Evolutionary conservation across 2,888 invertebrate species (phyloP).

Genomic region (Keiferia lycopersicella): DNA sequence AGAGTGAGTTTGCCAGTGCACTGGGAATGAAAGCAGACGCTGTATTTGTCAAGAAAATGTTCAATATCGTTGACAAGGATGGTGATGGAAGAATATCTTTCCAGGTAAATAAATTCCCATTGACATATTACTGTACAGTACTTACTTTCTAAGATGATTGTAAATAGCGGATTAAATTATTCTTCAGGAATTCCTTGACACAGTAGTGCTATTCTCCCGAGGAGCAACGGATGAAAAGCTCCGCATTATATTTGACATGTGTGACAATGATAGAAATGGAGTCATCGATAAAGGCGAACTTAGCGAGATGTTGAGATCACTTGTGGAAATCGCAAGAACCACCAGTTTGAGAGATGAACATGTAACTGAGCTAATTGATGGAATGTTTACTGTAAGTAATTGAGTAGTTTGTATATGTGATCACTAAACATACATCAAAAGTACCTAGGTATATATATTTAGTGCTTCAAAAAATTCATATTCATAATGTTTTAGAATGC

Average conservation of each 20-base stretch:
- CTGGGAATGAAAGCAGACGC: constrained; percentile 97
- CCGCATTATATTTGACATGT: constrained; percentile 98
- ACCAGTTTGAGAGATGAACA: constrained; percentile 94
- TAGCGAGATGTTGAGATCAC: constrained; percentile 94
- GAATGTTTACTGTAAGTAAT: constrained; percentile 90
- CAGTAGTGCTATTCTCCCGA: constrained; percentile 94
- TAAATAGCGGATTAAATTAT: background rate
- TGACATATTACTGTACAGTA: background rate
- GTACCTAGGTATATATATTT: too few relatives aligned
- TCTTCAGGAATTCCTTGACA: constrained; percentile 93
- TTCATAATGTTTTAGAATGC: constrained; percentile 83
- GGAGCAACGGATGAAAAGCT: constrained; percentile 97
- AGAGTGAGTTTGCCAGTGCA: constrained; percentile 96
- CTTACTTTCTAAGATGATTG: background rate
- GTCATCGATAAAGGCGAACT: constrained; percentile 96
- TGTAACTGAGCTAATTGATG: constrained; percentile 95
- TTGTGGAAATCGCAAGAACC: constrained; percentile 96
- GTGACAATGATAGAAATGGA: constrained; percentile 96
- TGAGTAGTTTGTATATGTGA: background rate
- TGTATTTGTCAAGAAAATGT: constrained; percentile 98
- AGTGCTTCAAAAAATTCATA: background rate
- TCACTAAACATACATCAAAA: too few relatives aligned
- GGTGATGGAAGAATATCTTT: constrained; percentile 96
- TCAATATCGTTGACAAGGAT: constrained; percentile 97
- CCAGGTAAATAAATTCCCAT: constrained; percentile 78